These are phyloP conservation scores for Poicephalus meyeri DNA, from an alignment of 2,113 vertebrate genomes.

Conservation along the genomic window DNA sequence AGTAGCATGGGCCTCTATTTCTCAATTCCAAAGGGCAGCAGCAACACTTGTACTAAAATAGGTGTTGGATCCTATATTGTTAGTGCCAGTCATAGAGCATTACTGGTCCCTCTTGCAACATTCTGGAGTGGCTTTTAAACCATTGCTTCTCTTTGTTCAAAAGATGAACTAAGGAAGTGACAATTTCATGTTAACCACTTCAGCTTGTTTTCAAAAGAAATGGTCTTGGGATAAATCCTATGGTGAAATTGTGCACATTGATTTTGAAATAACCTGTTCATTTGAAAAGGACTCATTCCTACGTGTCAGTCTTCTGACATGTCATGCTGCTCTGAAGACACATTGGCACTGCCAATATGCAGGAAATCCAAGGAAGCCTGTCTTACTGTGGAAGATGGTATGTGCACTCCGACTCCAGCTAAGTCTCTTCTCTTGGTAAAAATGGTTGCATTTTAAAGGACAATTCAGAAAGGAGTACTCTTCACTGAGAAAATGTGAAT, in stretches of 20 bases:
- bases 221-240: not conserved
- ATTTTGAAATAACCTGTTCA: slow-evolving; percentile 3
- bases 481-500: not conserved
- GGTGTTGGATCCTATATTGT: not conserved
- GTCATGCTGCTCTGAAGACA: not conserved
- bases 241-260: not conserved
- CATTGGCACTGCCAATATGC: not conserved
- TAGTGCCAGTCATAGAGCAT: not conserved
- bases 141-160: not conserved
- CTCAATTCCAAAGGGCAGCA: not conserved
- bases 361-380: not conserved
- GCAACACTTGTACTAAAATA: not conserved
- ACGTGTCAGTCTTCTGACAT: not conserved
- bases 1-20: not conserved
- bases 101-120: not conserved
- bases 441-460: not conserved
- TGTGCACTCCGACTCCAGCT: not conserved
- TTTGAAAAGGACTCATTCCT: slow-evolving; percentile 22
- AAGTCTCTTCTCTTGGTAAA: not conserved
- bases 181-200: not conserved
- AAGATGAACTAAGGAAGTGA: not conserved
- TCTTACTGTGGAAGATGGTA: not conserved
- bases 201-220: not conserved
- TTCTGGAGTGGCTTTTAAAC: not conserved
- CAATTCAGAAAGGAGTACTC: not conserved